A percentile compares a stretch with the other conserved stretches of the same genome.
These are phyloP conservation scores for Colaptes auratus DNA, from an alignment of 2,113 vertebrate genomes.

Conservation along the genomic window DNA sequence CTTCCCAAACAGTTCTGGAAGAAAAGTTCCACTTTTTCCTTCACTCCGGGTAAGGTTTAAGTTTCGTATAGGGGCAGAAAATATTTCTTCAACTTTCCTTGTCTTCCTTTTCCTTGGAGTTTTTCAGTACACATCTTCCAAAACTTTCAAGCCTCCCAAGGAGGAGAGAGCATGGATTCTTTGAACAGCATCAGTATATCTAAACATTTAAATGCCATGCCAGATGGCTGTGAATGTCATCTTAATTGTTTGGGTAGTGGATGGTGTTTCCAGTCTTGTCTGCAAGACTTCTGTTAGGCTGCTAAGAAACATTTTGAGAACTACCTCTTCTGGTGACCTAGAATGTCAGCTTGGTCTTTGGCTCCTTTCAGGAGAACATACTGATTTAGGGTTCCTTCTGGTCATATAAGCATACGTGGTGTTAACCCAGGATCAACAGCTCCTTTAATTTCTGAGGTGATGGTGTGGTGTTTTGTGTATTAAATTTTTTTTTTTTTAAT, in stretches of 20 bases:
- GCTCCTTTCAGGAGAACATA: neutral
- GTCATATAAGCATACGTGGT: neutral
- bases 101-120: neutral
- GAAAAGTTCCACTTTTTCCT: neutral
- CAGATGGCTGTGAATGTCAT: neutral
- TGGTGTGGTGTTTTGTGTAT: neutral
- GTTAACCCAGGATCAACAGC: neutral
- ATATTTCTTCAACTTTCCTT: neutral
- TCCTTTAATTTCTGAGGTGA: neutral
- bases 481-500: neutral
- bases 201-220: neutral
- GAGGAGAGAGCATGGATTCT: neutral
- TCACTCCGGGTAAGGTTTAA: neutral
- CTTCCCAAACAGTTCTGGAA: neutral
- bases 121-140: neutral
- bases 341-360: neutral
- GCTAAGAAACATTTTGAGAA: neutral
- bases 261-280: neutral
- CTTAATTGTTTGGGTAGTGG: neutral
- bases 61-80: neutral
- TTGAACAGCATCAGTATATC: neutral
- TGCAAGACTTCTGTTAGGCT: neutral
- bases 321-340: neutral
- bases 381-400: conserved; percentile 33
- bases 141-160: neutral